Base-by-base conservation (phyloP, 2,888 invertebrate genomes). In the Protodeltote pygarga region DNA sequence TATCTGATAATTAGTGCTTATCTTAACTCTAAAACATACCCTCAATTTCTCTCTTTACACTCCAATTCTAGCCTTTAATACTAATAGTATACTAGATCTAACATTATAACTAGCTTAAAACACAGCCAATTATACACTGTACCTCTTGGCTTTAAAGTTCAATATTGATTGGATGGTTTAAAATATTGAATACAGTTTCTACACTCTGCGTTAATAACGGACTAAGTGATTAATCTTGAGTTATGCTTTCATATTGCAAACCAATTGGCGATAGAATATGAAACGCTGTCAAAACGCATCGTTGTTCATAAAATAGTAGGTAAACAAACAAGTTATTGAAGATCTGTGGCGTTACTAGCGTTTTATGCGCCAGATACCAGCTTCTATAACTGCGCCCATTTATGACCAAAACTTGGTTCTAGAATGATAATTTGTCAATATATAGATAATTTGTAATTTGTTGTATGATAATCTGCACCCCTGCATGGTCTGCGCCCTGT, bases 191-290 rank as follows among this genome's bases (percentile, higher is more conserved):
- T 45, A 47, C 39, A 9, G 45, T 35, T 53, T 31, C 27, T 37
- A 29, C 59, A 28, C 45, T 58, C 48, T 45, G 14, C 21, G 38
- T 10, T 46, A 50, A 47, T 37, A 42, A 49, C 38, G 23, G 40
- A 33, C 33, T 47, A 32, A 53, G 35, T 48, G 45, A 50, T 49
- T 50, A 32, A 32, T 51, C 24, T 62, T 50, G 37, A 46, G 54
- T 52, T 33, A 52, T 54, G 45, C 62, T 65, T 66, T 60, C 55
- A 48, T 51, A 51, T 45, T 47, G 41, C 33, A 14, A 40, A 25
- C 33, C 4, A 42, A 44, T 32, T 4, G 27, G 11, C 11, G 11
- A 13, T 32, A 40, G 52, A 51, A 65, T 66, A 55, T 51, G 52
- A 59, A 59, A 59, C 46, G 11, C 11, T 17, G 35, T n/a, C n/a